Conservation (phyloP, 2,888 invertebrate species). For the Melanargia galathea region DNA sequence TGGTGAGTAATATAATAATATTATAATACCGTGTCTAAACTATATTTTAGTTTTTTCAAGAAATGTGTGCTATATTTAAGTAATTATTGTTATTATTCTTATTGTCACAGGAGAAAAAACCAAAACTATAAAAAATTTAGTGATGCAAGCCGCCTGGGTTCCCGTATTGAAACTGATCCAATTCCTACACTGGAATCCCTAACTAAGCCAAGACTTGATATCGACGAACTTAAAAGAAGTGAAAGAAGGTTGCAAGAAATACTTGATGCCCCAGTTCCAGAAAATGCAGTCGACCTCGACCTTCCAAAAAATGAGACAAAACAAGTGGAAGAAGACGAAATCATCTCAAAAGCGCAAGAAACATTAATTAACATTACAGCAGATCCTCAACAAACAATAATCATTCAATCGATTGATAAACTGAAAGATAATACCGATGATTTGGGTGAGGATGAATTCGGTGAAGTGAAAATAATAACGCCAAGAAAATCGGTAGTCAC, state of each 20-base stretch:
- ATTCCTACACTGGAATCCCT: conserved; percentile 50
- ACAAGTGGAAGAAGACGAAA: conserved; percentile 34
- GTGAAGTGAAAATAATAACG: conserved; percentile 55
- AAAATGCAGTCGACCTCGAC: conserved; percentile 44
- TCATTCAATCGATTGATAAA: conserved; percentile 73
- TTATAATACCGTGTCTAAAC: too few relatives aligned
- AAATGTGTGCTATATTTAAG: conserved; percentile 19
- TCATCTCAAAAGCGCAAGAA: conserved; percentile 36
- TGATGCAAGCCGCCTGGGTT: conserved; percentile 60
- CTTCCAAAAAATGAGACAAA: conserved; percentile 1
- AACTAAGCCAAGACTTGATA: conserved; percentile 59
- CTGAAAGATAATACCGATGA: conserved; percentile 64
- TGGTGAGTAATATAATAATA: conserved; percentile 51
- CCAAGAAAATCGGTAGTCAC: conserved; percentile 78
- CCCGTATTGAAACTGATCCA: conserved; percentile 51
- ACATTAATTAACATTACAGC: conserved; percentile 52
- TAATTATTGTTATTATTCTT: conserved; percentile 36
- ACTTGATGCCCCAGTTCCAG: conserved; percentile 56
- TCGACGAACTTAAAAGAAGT: conserved; percentile 67
- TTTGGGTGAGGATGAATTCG: conserved; percentile 70
- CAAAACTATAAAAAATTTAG: conserved; percentile 60
- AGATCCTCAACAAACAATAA: conserved; percentile 56
- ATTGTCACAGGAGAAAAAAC: conserved; percentile 57
- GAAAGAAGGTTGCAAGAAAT: conserved; percentile 69
- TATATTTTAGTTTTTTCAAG: conserved; percentile 48